Percentiles rank a stretch among this genome's conserved stretches.
Conservation (phyloP, 2,797 vertebrate species). For the Ctenopoma kingsleyae region DNA sequence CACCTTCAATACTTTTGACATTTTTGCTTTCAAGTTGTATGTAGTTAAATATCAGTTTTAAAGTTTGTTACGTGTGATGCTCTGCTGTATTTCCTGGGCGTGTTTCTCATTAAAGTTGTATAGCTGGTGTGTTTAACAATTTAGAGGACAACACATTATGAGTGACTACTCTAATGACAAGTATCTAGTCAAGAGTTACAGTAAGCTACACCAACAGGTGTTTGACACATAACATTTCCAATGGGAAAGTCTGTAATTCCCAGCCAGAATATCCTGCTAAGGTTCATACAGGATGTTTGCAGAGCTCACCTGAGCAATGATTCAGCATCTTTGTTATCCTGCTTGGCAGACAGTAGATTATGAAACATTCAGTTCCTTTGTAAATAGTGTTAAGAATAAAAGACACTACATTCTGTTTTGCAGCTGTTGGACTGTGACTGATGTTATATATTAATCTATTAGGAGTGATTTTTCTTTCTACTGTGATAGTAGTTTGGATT, state of each 20-base stretch:
- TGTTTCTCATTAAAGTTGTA: neutral
- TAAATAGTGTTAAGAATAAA: neutral
- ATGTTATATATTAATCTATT: constrained; percentile 15
- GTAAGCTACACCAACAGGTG: neutral
- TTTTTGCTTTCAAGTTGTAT: too few species aligned
- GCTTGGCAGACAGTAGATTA: neutral
- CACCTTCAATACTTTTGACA: too few species aligned
- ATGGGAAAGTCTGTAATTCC: neutral
- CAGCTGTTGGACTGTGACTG: neutral
- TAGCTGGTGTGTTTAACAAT: neutral
- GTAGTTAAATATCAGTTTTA: too few species aligned
- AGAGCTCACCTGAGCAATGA: constrained; percentile 22
- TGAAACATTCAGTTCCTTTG: constrained; percentile 26
- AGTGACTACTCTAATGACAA: neutral
- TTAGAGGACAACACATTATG: neutral
- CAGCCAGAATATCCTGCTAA: constrained; percentile 24
- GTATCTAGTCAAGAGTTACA: neutral
- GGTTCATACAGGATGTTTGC: constrained; percentile 53
- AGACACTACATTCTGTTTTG: neutral
- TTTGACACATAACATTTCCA: neutral
- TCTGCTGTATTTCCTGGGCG: too few species aligned
- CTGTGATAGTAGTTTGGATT: too few species aligned
- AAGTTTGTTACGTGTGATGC: too few species aligned
- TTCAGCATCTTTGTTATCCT: constrained; percentile 17
- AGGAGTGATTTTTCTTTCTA: too few species aligned